A percentile compares a stretch with the other conserved stretches of the same genome.
phyloP scores from a whole-genome alignment of 2,113 vertebrate genomes.

The Craseonycteris thonglongyai region DNA sequence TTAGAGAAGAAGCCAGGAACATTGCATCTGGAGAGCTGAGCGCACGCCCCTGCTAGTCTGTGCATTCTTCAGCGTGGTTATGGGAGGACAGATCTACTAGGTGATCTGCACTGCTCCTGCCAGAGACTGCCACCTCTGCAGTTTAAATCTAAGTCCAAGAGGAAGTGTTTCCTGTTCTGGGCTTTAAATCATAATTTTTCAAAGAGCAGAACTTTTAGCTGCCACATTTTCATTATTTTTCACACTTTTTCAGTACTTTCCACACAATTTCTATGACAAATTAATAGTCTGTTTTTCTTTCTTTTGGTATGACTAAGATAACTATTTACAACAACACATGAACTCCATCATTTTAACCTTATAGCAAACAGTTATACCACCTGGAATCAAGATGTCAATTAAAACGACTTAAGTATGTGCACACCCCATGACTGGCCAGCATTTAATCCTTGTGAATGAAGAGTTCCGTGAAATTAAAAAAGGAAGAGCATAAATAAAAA shows the following conservation, averaged over 20 bases:
- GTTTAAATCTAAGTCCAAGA: background rate
- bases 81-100: background rate
- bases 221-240: background rate
- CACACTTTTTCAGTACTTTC: background rate
- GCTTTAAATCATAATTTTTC: background rate
- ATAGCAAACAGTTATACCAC: background rate
- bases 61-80: conserved; percentile 22
- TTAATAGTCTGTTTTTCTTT: background rate
- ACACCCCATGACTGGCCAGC: background rate
- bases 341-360: background rate
- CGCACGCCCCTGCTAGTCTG: background rate
- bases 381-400: background rate
- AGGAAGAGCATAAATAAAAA: background rate
- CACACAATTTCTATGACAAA: background rate
- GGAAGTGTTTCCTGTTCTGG: background rate
- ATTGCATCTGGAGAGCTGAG: background rate
- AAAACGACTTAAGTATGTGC: background rate
- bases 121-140: background rate
- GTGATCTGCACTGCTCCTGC: background rate
- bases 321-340: background rate
- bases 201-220: background rate
- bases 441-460: background rate
- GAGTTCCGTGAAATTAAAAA: background rate
- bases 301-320: background rate
- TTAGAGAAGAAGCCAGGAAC: conserved; percentile 22